Base-by-base conservation (phyloP, 64 coral and sea anemone genomes). In the Catalaphyllia jardinei region DNA sequence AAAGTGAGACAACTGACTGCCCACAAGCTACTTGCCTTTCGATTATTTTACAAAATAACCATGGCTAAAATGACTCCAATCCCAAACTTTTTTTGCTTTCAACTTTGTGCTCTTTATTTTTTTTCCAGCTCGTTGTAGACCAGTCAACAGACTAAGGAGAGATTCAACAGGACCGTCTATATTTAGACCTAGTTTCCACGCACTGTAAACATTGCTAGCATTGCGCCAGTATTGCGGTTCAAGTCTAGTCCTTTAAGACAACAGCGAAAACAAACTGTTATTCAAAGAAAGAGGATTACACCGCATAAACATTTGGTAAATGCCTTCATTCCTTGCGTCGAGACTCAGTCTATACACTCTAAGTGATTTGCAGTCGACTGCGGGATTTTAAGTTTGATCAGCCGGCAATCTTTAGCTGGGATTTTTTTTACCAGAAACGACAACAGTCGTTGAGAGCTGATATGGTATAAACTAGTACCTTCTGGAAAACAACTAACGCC, bases 191-290 rank as follows among this genome's bases (percentile, higher is more conserved):
- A 10, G 12, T 79, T 28, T 79, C 28, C 11, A 25, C 22, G 3
- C 19, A 57, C 22, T 24, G 18, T 50, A 49, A 77, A 77, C 33
- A 79, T 57, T 55, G 24, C 50, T 57, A n/a, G 13, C 49, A 79
- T 29, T 28, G 76, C 76, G 76, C 76, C 46, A 16, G 10, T 11
- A 54, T 55, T 10, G 49, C 51, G 76, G 49, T 25, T 16, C 17
- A 22, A 0, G 20, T 79, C 49, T 79, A 27, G 27, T 22, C 46
- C 10, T 57, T 28, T n/a, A 69, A 69, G 28, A 57, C 76, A 79
- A 10, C 24, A 79, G 14, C 76, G 51, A 3, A 79, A 79, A 79
- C 76, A 59, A 79, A 79, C 50, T 57, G 76, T 57, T 57, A 79
- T 79, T 24, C 46, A 38, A 79, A 79, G 49, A 50, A 79, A 79